Base-by-base conservation (phyloP, 2,797 vertebrate species). In the Galago senegalensis region DNA sequence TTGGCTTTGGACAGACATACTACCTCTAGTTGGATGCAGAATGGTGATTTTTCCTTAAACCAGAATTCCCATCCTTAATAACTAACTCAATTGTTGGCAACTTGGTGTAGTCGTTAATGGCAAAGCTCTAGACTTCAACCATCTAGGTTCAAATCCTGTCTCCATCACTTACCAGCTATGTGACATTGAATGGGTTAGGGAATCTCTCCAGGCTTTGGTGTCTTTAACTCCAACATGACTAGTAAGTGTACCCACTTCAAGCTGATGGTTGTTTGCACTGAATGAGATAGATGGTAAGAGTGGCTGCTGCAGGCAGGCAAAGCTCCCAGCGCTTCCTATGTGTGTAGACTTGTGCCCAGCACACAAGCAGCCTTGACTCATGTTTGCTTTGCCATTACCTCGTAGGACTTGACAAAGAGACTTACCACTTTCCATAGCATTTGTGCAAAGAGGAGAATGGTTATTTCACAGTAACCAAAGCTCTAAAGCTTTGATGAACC, bases 401-500 rank as follows among this genome's bases (percentile, higher is more conserved):
- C 53, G 2, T 10, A 63, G 77, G 23, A 82, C 73, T 29, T 25
- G 37, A 91, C 73, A 93, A 87, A 65, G 40, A 91, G 67, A 34
- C 37, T 37, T 58, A 21, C 12, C 58, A 27, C 17, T 69, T 76
- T 60, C 56, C 43, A 7, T 65, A 67, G 37, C 43, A 27, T 76
- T 77, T 70, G 18, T 56, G 25, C 69, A 85, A 75, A 86, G 75
- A 88, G 43, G 65, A 49, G 31, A 70, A 70, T 20, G 18, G 23
- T 72, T 65, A 72, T 37, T 73, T 63, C 61, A 29, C 21, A 27
- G 34, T 77, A 43, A 43, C 5, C 40, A 43, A 43, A 43, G 3
- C 80, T 70, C 76, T 87, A 56, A 77, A 76, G 46, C 37, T 40
- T 53, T 67, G 49, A 18, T 72, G 93, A 81, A 27, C 60, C n/a